Conservation (phyloP, 35 echinoderm and acorn worm species). For the Heliocidaris erythrogramma region DNA sequence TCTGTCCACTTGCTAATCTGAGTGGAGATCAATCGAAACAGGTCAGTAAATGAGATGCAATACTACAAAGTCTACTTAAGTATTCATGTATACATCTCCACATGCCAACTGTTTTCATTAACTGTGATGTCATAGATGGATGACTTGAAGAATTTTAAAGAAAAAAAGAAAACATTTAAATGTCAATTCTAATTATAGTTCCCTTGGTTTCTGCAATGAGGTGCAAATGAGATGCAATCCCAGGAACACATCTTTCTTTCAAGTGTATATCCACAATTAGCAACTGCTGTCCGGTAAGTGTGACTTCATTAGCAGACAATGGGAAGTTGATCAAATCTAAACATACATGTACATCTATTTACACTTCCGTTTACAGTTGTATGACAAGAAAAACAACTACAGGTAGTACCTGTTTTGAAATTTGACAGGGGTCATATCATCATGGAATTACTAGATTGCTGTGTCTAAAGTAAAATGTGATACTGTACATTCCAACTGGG, state of each 20-base stretch:
- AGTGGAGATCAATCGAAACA: neutral
- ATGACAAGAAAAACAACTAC: no score
- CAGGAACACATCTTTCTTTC: neutral
- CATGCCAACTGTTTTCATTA: neutral
- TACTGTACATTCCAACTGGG: no score
- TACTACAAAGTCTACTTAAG: neutral
- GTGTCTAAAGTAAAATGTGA: no score
- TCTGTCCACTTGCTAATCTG: neutral
- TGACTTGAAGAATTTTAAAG: neutral
- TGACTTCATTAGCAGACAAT: neutral
- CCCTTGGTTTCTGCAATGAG: neutral
- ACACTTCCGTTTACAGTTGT: neutral
- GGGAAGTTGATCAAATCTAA: neutral
- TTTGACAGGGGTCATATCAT: no score
- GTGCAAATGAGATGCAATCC: neutral
- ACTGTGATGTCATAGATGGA: neutral
- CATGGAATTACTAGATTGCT: no score
- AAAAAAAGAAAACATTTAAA: neutral
- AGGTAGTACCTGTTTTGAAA: no score
- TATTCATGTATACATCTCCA: neutral
- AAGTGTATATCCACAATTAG: neutral
- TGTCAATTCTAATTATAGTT: slow-evolving; percentile 9
- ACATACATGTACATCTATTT: no score
- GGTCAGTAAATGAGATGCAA: neutral
- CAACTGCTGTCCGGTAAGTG: neutral